Evolutionary conservation across 2,113 vertebrate species (phyloP).

Genomic region (Vidua macroura): DNA sequence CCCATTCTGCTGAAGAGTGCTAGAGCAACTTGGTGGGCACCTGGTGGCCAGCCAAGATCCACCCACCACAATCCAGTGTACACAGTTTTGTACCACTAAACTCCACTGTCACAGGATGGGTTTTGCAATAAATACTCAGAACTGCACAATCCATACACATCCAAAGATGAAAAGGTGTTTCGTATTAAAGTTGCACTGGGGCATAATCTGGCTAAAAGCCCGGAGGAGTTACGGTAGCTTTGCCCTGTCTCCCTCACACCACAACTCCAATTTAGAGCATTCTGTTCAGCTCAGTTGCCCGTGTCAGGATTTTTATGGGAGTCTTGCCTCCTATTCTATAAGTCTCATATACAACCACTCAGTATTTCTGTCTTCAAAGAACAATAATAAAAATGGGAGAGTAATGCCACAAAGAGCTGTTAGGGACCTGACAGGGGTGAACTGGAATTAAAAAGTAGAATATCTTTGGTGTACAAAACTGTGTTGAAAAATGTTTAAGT

Average conservation of each 20-base stretch:
- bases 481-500: not conserved
- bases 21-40: not conserved
- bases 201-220: not conserved
- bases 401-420: not conserved
- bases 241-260: not conserved
- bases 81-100: not conserved
- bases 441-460: not conserved
- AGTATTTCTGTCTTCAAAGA: not conserved
- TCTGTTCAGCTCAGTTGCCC: not conserved
- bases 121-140: not conserved
- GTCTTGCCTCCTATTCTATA: not conserved
- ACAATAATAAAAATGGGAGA: not conserved
- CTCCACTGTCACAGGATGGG: not conserved
- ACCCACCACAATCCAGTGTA: not conserved
- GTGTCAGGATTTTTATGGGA: not conserved
- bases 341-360: not conserved
- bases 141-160: not conserved
- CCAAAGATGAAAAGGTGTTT: not conserved
- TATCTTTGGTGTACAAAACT: not conserved
- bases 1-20: not conserved
- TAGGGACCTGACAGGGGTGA: not conserved
- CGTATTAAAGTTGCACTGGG: not conserved
- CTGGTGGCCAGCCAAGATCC: not conserved
- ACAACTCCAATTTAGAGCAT: not conserved
- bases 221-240: not conserved